phyloP scores from a whole-genome alignment of 2,113 vertebrate genomes.

The Phalacrocorax carbo region DNA sequence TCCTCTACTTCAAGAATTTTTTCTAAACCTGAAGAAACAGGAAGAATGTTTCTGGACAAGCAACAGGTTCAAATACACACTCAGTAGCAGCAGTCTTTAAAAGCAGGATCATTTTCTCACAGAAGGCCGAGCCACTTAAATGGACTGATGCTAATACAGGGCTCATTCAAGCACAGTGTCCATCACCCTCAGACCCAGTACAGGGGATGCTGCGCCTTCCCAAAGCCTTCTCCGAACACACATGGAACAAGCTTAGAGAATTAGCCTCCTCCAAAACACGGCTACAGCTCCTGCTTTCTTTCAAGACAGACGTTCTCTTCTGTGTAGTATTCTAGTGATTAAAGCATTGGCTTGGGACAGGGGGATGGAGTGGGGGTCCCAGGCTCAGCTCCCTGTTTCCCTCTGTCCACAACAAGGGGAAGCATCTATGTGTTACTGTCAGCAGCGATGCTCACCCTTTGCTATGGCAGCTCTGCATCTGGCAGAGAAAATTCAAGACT shows the following conservation, averaged over 20 bases:
- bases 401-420: background rate
- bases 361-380: background rate
- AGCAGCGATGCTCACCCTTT: background rate
- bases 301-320: background rate
- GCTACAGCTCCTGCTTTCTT: background rate
- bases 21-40: background rate
- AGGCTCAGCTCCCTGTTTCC: background rate
- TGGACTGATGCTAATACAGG: background rate
- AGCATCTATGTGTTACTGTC: rapidly evolving
- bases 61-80: background rate
- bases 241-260: background rate
- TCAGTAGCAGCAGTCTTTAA: background rate
- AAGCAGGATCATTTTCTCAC: background rate
- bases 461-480: background rate
- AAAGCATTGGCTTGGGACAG: background rate
- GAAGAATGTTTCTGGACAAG: background rate
- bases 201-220: background rate
- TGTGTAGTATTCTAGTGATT: background rate
- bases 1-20: background rate
- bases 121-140: background rate
- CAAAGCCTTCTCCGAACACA: background rate
- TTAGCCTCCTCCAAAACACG: background rate
- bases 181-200: background rate
- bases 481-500: background rate
- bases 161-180: background rate